phyloP scores from a whole-genome alignment of 2,888 invertebrate species.

The Parasteatoda lunata region DNA sequence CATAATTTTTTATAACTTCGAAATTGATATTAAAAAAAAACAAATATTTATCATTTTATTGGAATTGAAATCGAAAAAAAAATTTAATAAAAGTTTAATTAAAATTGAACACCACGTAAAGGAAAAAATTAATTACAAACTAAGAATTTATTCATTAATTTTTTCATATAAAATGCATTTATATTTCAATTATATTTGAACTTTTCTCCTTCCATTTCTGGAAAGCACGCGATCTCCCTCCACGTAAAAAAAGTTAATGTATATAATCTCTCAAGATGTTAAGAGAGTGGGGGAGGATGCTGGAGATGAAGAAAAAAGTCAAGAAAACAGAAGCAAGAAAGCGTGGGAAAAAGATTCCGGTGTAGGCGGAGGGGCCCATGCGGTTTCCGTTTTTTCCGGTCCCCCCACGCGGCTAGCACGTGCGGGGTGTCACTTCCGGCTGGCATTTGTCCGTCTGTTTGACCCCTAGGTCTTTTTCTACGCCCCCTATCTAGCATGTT shows the following conservation, averaged over 20 bases:
- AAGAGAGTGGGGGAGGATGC: not conserved
- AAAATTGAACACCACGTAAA: too few relatives aligned
- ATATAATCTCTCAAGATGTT: not conserved
- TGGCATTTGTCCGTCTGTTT: constrained; percentile 51
- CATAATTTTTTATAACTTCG: too few relatives aligned
- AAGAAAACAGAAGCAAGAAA: constrained; percentile 27
- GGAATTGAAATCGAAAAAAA: too few relatives aligned
- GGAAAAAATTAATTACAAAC: too few relatives aligned
- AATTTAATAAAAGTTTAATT: too few relatives aligned
- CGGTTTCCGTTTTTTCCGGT: constrained; percentile 17
- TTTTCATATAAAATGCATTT: not conserved
- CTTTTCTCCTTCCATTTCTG: not conserved
- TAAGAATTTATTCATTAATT: too few relatives aligned
- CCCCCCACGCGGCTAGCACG: constrained; percentile 68
- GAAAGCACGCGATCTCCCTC: not conserved
- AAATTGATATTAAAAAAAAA: too few relatives aligned
- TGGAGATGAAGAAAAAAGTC: constrained; percentile 12
- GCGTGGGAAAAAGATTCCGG: constrained; percentile 45
- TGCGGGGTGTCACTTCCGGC: constrained; percentile 68
- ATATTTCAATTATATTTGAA: not conserved
- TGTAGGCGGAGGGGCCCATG: constrained; percentile 26
- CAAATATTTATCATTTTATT: too few relatives aligned
- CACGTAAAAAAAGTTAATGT: not conserved
- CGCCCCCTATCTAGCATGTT: constrained; percentile 36
- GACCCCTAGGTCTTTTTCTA: not conserved